Percentiles rank a stretch among this genome's conserved stretches.
Conservation (phyloP, 2,888 invertebrate species). For the Dermolepida albohirtum region DNA sequence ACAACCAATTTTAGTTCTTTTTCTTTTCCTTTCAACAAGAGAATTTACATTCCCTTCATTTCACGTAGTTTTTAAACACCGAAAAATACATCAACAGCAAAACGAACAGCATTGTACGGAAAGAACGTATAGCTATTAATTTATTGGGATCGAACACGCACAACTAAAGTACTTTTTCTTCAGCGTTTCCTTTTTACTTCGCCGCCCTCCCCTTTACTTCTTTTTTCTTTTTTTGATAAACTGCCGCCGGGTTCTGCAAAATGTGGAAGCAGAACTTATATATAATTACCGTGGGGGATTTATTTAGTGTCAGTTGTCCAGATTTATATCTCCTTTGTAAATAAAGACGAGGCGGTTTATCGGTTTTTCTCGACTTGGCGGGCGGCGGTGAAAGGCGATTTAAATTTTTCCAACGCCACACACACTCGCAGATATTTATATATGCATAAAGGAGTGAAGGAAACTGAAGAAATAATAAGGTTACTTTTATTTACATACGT, state of each 20-base stretch:
- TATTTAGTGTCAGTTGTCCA: constrained; percentile 34
- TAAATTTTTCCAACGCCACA: constrained; percentile 14
- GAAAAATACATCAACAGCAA: constrained; percentile 14
- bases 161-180: constrained; percentile 29
- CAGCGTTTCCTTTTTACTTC: background rate
- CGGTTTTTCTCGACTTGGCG: constrained; percentile 17
- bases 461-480: constrained; percentile 5
- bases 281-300: constrained; percentile 35
- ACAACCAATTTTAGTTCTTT: too few species aligned
- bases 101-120: constrained; percentile 28
- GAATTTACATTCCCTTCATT: too few species aligned
- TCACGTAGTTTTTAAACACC: too few species aligned
- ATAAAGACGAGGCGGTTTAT: constrained; percentile 23
- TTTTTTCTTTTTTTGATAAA: constrained; percentile 31
- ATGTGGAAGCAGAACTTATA: constrained; percentile 34
- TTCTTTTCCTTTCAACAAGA: too few species aligned
- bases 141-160: constrained; percentile 33
- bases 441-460: constrained; percentile 6
- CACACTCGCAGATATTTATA: background rate
- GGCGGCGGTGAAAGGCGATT: constrained; percentile 6
- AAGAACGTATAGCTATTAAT: constrained; percentile 20
- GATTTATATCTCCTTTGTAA: constrained; percentile 36
- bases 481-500: constrained; percentile 26
- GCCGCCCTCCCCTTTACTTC: background rate
- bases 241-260: constrained; percentile 20